phyloP scores from a whole-genome alignment of 92 coral and sea anemone genomes.

The Phymanthus crucifer region DNA sequence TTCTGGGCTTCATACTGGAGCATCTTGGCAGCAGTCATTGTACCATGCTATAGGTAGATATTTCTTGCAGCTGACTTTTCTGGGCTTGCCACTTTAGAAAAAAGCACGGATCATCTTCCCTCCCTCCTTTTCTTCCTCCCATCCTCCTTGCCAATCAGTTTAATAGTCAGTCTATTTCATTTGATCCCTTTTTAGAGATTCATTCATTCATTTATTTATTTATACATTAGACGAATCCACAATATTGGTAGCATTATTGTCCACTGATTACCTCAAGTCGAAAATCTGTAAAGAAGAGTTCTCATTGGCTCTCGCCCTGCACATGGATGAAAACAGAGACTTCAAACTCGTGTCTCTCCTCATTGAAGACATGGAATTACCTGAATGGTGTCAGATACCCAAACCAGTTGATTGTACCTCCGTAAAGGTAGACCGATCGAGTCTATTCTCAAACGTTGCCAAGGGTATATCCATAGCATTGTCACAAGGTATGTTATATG shows the following conservation, averaged over 20 bases:
- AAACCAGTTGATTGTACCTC: conserved; percentile 72
- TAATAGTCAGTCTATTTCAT: not conserved
- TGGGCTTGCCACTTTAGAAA: not conserved
- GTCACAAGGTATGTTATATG: not conserved
- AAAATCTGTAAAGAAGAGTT: conserved; percentile 90
- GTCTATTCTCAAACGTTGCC: conserved; percentile 34
- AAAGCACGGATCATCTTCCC: too few species aligned
- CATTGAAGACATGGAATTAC: conserved; percentile 71
- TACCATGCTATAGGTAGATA: conserved; percentile 81
- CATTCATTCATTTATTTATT: too few species aligned
- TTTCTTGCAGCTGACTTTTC: not conserved
- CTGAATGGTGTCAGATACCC: conserved; percentile 74
- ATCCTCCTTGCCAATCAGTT: not conserved
- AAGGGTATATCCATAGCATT: conserved; percentile 10
- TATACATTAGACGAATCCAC: conserved; percentile 61
- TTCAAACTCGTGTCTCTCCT: conserved; percentile 64
- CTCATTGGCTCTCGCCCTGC: conserved; percentile 75
- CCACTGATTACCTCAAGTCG: conserved; percentile 84
- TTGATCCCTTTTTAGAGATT: too few species aligned
- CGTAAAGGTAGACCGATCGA: conserved; percentile 30
- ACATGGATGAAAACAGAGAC: conserved; percentile 52
- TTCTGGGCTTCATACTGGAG: conserved; percentile 77
- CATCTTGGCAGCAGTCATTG: conserved; percentile 89
- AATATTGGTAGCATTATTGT: conserved; percentile 70
- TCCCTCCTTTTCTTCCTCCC: too few species aligned